Percentiles rank a stretch among this genome's conserved stretches.
These are phyloP conservation scores for Graptemys geographica DNA, from an alignment of 2,797 vertebrate species.

Conservation along the genomic window DNA sequence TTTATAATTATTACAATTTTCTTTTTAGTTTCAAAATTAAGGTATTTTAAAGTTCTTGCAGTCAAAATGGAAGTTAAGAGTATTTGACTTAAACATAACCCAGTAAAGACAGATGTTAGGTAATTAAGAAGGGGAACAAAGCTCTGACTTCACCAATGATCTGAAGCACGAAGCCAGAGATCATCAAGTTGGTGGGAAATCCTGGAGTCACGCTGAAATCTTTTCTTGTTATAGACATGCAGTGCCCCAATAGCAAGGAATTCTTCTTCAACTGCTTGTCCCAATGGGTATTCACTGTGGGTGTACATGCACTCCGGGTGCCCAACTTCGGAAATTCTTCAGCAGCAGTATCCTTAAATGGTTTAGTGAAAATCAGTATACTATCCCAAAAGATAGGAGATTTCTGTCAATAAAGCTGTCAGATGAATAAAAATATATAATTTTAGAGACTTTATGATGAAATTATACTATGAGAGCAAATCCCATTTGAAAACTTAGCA, in stretches of 20 bases:
- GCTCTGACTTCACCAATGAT: neutral
- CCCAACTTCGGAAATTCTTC: neutral
- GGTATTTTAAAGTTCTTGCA: neutral
- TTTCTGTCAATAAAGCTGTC: neutral
- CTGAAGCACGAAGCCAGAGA: neutral
- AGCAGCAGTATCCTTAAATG: neutral
- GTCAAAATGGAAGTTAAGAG: neutral
- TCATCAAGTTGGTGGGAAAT: neutral
- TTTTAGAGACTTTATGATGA: neutral
- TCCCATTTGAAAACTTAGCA: neutral
- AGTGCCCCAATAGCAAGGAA: neutral
- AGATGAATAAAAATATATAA: neutral
- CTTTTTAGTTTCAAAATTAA: neutral
- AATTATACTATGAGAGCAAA: neutral
- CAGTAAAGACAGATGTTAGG: neutral
- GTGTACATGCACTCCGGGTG: neutral
- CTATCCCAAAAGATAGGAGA: neutral
- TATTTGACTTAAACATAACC: neutral
- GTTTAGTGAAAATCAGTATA: neutral
- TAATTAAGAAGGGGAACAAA: neutral
- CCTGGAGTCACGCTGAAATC: neutral
- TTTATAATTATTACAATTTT: constrained; percentile 44
- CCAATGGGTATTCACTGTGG: neutral
- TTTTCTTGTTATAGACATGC: neutral
- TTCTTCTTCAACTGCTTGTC: neutral